phyloP scores from a whole-genome alignment of 2,797 vertebrate genomes.

The Halcyon leucocephala region DNA sequence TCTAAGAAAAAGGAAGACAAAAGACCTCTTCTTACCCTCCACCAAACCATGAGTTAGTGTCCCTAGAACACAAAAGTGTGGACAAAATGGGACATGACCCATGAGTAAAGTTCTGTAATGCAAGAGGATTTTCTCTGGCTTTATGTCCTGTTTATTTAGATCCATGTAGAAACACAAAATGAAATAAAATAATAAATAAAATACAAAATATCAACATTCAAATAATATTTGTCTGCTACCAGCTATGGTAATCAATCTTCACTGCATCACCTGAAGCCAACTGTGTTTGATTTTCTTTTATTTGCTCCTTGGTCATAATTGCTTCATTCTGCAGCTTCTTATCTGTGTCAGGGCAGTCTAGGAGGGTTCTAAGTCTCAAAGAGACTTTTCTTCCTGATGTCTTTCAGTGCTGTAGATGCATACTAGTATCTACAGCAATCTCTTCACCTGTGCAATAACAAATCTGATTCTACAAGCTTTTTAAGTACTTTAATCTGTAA shows the following conservation, averaged over 20 bases:
- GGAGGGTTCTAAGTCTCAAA: not conserved
- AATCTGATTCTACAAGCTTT: not conserved
- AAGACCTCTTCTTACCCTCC: not conserved
- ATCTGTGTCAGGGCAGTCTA: not conserved
- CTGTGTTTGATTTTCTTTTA: not conserved
- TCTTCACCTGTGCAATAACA: not conserved
- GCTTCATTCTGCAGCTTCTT: not conserved
- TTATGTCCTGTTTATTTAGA: not conserved
- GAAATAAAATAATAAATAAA: not conserved
- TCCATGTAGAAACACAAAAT: not conserved
- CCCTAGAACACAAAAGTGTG: not conserved
- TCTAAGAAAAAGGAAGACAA: not conserved
- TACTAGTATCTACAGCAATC: not conserved
- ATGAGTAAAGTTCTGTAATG: not conserved
- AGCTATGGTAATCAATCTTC: not conserved
- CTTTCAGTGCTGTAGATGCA: not conserved
- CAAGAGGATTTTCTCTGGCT: not conserved
- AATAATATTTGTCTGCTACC: not conserved
- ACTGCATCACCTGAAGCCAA: not conserved
- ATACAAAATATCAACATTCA: not conserved
- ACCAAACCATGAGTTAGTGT: not conserved
- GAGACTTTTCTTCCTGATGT: not conserved
- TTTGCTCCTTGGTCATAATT: not conserved
- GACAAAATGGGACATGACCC: not conserved
- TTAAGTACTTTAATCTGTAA: slow-evolving; percentile 23